These are phyloP conservation scores for Tetragonisca angustula DNA, from an alignment of 2,888 invertebrate species.

Conservation along the genomic window DNA sequence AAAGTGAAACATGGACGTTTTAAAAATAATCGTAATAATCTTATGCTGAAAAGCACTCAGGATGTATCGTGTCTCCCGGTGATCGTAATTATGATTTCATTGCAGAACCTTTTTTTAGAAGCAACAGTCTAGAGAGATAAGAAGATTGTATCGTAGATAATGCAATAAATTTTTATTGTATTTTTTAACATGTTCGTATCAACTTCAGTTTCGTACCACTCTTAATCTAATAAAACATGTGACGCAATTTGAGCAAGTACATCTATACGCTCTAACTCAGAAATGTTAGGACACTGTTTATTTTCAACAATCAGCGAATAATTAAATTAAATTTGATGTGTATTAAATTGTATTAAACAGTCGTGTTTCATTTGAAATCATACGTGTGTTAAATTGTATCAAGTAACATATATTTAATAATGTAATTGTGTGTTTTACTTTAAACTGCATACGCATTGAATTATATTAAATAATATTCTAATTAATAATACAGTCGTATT, in stretches of 20 bases:
- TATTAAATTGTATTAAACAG: too few species aligned
- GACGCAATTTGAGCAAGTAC: background rate
- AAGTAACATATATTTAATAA: too few species aligned
- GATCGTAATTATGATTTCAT: slow-evolving; percentile 4
- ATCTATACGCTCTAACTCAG: too few species aligned
- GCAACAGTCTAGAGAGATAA: background rate
- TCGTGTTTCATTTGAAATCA: too few species aligned
- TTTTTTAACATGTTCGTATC: background rate
- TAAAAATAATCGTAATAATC: background rate
- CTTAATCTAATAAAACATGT: background rate
- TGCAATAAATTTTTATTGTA: background rate
- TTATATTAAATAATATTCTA: too few species aligned
- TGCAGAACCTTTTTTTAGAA: background rate
- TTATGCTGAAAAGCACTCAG: background rate
- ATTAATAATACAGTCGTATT: too few species aligned
- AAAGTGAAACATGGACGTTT: background rate
- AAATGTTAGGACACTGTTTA: too few species aligned
- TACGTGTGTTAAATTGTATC: too few species aligned
- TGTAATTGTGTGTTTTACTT: too few species aligned
- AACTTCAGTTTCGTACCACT: background rate
- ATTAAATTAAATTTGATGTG: too few species aligned
- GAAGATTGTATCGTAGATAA: background rate
- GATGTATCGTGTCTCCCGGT: background rate
- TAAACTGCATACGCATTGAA: too few species aligned
- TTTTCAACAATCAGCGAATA: too few species aligned